phyloP scores from a whole-genome alignment of 2,888 invertebrate species.

The Drosophila bunnanda region DNA sequence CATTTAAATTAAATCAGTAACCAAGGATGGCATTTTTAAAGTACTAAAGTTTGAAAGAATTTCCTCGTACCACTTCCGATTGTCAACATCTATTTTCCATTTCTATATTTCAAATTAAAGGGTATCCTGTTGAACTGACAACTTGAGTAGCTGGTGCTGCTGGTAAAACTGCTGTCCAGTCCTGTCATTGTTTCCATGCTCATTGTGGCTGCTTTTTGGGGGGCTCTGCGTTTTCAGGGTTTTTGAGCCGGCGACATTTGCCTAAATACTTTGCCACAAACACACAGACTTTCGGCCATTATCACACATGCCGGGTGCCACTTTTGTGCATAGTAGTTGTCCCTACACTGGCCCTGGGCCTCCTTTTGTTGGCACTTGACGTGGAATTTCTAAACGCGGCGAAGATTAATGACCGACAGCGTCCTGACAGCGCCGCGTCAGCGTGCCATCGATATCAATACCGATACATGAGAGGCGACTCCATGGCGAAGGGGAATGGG shows the following conservation, averaged over 20 bases:
- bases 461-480: neutral
- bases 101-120: neutral
- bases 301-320: slow-evolving; percentile 31
- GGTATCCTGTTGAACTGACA: slow-evolving; percentile 12
- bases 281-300: slow-evolving; percentile 39
- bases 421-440: slow-evolving; percentile 44
- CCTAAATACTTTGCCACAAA: slow-evolving; percentile 55
- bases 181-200: slow-evolving; percentile 36
- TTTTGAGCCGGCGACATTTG: slow-evolving; percentile 50
- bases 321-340: slow-evolving; percentile 7
- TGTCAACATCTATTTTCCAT: neutral
- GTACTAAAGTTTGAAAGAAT: neutral
- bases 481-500: too few relatives aligned
- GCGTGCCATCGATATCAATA: slow-evolving; percentile 26
- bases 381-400: slow-evolving; percentile 47
- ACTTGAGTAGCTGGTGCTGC: neutral
- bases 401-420: slow-evolving; percentile 66
- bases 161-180: slow-evolving; percentile 14
- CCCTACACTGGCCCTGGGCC: neutral
- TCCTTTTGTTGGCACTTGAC: slow-evolving; percentile 45
- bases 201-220: slow-evolving; percentile 19
- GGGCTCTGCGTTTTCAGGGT: slow-evolving; percentile 9
- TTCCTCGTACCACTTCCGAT: neutral
- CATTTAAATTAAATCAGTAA: neutral
- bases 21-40: neutral